Percentiles rank a stretch among this genome's conserved stretches.
phyloP scores from a whole-genome alignment of 2,797 vertebrate species.

The Tapera naevia region DNA sequence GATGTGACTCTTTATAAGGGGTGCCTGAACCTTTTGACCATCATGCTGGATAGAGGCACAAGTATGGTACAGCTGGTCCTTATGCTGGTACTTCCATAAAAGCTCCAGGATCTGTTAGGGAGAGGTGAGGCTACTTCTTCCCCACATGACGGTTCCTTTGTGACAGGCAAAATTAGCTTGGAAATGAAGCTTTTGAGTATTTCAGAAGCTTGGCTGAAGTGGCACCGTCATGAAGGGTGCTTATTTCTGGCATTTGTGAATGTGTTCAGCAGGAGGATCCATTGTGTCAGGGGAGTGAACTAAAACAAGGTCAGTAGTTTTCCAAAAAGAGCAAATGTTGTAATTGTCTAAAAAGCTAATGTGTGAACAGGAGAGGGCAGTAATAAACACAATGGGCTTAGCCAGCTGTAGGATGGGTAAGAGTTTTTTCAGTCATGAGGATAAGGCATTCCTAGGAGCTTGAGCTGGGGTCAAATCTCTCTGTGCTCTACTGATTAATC shows the following conservation, averaged over 20 bases:
- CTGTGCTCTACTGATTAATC: not conserved
- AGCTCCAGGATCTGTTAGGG: not conserved
- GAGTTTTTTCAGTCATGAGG: not conserved
- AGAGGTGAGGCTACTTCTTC: not conserved
- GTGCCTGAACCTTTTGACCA: not conserved
- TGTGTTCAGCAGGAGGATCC: not conserved
- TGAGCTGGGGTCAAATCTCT: not conserved
- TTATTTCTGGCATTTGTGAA: not conserved
- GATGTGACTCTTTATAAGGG: not conserved
- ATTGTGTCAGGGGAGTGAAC: not conserved
- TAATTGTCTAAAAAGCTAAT: not conserved
- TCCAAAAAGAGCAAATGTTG: not conserved
- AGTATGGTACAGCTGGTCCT: not conserved
- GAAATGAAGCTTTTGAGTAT: not conserved
- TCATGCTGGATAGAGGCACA: not conserved
- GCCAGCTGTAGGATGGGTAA: fast-evolving
- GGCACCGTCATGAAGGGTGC: not conserved
- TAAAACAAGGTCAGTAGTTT: not conserved
- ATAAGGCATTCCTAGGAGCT: not conserved
- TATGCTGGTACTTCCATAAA: not conserved
- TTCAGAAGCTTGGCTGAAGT: not conserved
- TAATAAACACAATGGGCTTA: not conserved
- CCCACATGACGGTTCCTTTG: not conserved
- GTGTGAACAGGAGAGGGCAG: not conserved
- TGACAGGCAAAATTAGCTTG: not conserved